Percentiles rank a stretch among this genome's conserved stretches.
Conservation (phyloP, 2,888 invertebrate species). For the Parnassius mnemosyne region DNA sequence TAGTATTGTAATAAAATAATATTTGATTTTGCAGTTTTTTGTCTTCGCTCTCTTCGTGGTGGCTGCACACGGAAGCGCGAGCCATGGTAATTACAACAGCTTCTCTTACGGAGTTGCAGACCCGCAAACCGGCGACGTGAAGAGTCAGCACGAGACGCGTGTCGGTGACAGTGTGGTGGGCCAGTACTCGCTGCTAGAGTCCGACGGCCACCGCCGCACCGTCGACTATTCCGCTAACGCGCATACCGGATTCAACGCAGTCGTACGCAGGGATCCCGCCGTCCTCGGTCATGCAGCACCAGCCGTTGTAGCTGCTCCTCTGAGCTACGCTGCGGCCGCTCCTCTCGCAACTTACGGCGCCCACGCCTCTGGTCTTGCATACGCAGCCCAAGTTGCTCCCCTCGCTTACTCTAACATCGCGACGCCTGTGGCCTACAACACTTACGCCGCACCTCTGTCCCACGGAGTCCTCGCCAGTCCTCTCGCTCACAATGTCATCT, state of each 20-base stretch:
- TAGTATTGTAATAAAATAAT: too few relatives aligned
- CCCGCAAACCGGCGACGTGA: constrained; percentile 73
- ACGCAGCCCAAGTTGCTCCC: constrained; percentile 16
- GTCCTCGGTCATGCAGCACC: constrained; percentile 45
- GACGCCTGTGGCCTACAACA: constrained; percentile 25
- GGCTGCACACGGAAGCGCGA: constrained; percentile 63
- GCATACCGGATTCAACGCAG: constrained; percentile 79
- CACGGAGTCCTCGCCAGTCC: too few relatives aligned
- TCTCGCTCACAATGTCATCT: too few relatives aligned
- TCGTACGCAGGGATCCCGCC: constrained; percentile 75
- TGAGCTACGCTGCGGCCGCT: constrained; percentile 54
- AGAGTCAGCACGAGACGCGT: constrained; percentile 71
- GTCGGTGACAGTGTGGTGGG: constrained; percentile 71
- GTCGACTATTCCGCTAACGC: constrained; percentile 82
- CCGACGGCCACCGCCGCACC: constrained; percentile 83
- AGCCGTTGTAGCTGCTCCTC: constrained; percentile 33
- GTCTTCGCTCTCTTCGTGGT: constrained; percentile 68
- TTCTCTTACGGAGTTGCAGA: constrained; percentile 77
- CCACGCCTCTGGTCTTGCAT: constrained; percentile 32
- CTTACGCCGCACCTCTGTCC: constrained; percentile 20
- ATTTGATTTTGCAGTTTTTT: constrained; percentile 57
- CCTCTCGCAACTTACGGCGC: constrained; percentile 38
- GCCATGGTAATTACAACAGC: constrained; percentile 58
- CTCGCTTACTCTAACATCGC: constrained; percentile 32
- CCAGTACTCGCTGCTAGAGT: constrained; percentile 76